These are phyloP conservation scores for Brachynemurus nebulosus DNA, from an alignment of 2,888 invertebrate species.

Conservation along the genomic window DNA sequence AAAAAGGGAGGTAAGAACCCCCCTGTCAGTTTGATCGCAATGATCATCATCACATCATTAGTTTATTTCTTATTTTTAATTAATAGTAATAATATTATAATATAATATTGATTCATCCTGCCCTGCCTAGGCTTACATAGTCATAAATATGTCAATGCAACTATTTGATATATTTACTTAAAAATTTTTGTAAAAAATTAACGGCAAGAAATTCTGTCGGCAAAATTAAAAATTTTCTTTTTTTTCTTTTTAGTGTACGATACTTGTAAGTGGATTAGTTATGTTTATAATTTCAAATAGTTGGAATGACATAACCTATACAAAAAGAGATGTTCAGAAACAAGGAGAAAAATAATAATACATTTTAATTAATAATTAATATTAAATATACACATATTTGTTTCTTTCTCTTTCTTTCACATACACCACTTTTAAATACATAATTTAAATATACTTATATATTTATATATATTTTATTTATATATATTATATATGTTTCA, in stretches of 20 bases:
- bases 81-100: constrained; percentile 32
- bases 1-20: constrained; percentile 34
- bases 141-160: background rate
- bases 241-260: too few species aligned
- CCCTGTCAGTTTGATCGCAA: constrained; percentile 43
- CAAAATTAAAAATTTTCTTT: too few species aligned
- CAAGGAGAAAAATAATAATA: background rate
- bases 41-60: constrained; percentile 61
- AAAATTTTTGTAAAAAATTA: background rate
- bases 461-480: background rate
- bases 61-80: constrained; percentile 34
- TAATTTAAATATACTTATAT: too few species aligned
- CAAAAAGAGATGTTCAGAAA: background rate
- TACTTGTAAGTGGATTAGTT: too few species aligned
- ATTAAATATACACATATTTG: background rate
- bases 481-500: background rate
- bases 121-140: constrained; percentile 8
- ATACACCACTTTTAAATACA: background rate
- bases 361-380: background rate
- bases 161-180: background rate
- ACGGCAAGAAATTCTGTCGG: constrained; percentile 3
- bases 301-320: background rate
- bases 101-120: constrained; percentile 20
- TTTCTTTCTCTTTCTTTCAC: constrained; percentile 1
- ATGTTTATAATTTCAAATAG: background rate